These are phyloP conservation scores for Drosophila pruinosa DNA, from an alignment of 1,140 invertebrate species.

Conservation along the genomic window DNA sequence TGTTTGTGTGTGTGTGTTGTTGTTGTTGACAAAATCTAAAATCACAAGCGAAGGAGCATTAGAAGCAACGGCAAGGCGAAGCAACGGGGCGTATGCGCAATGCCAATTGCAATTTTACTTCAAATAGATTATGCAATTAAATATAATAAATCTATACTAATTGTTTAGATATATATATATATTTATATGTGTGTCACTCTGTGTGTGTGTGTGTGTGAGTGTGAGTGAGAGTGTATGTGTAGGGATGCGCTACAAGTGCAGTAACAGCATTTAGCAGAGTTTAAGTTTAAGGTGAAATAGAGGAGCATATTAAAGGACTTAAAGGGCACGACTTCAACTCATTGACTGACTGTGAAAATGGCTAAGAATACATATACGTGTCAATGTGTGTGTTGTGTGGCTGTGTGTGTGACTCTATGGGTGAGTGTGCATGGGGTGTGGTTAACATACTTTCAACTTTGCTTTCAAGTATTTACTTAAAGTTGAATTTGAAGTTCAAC, in stretches of 20 bases:
- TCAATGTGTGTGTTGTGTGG: conserved; percentile 7
- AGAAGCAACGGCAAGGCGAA: conserved; percentile 57
- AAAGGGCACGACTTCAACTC: conserved; percentile 8
- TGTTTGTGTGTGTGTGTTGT: conserved; percentile 7
- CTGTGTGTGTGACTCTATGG: not conserved
- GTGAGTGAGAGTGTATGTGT: conserved; percentile 8
- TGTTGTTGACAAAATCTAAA: conserved; percentile 20
- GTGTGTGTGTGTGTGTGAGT: conserved; percentile 10
- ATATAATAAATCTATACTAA: conserved; percentile 36
- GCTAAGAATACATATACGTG: not conserved
- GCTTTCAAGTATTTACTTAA: conserved; percentile 34
- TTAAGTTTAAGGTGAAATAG: conserved; percentile 15
- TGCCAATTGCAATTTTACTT: conserved; percentile 31
- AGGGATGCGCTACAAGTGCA: conserved; percentile 40
- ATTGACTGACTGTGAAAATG: not conserved
- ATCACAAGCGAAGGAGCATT: conserved; percentile 48
- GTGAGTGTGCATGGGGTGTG: conserved; percentile 1
- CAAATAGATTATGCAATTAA: conserved; percentile 56
- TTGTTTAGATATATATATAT: conserved; percentile 30
- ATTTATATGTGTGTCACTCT: not conserved
- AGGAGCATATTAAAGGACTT: conserved; percentile 20
- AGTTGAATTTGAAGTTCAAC: conserved; percentile 38
- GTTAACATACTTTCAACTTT: conserved; percentile 47
- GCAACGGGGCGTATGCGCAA: conserved; percentile 69
- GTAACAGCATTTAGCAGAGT: conserved; percentile 40